phyloP scores from a whole-genome alignment of 2,888 invertebrate genomes.

The Acleris cristana region DNA sequence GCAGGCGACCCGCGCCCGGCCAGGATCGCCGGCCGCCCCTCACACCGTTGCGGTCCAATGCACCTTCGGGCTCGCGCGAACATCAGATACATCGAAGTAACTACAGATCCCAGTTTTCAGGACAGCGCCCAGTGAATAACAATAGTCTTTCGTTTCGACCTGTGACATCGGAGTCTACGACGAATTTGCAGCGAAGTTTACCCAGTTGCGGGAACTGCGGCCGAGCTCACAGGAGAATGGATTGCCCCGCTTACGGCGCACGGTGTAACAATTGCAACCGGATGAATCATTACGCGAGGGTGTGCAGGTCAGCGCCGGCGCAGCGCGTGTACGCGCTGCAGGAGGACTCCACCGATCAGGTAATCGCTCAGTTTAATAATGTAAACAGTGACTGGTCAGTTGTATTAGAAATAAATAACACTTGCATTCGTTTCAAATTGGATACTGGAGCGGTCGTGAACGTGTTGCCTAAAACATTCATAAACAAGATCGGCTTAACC shows the following conservation, averaged over 20 bases:
- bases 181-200: not conserved
- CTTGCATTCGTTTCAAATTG: conserved; percentile 40
- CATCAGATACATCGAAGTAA: not conserved
- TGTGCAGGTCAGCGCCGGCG: conserved; percentile 28
- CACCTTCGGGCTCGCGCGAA: not conserved
- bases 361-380: conserved; percentile 29
- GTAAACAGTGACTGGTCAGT: conserved; percentile 36
- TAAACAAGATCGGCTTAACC: conserved; percentile 12
- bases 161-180: too few species aligned
- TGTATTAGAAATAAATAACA: conserved; percentile 35
- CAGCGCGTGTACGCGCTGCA: conserved; percentile 29
- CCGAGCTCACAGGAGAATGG: conserved; percentile 21
- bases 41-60: not conserved
- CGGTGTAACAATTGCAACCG: conserved; percentile 33
- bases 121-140: not conserved
- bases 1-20: not conserved
- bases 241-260: conserved; percentile 41
- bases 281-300: conserved; percentile 39
- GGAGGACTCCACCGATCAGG: conserved; percentile 40
- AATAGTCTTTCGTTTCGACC: not conserved
- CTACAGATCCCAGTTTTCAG: not conserved
- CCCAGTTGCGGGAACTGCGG: conserved; percentile 36
- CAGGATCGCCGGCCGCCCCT: not conserved
- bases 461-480: conserved; percentile 35
- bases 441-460: too few species aligned